Evolutionary conservation across 2,888 invertebrate genomes (phyloP), one percentile per base, ranked within the genome.

Genomic region (Drosophila histrio): DNA sequence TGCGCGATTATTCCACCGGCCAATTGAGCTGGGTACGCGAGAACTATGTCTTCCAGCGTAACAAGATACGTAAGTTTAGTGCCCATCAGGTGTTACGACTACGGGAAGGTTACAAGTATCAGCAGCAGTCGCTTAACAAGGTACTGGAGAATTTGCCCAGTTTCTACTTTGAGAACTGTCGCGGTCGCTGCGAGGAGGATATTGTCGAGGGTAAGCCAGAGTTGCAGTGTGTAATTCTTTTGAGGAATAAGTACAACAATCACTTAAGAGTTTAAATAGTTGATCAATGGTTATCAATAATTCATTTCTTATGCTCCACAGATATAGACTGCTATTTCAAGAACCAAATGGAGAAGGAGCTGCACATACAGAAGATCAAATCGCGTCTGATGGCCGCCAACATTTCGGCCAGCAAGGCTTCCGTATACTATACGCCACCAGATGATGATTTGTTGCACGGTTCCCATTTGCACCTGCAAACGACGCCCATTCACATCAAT

Each of bases 1-100:
- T 98, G 32, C 94, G 97, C 60, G 98, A 98, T 89, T 98, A 98
- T 91, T 97, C 98, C 17, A 96, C 96, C 32, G 94, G 95, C 67
- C 98, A 98, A 92, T 93, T 98, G 84, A 97, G 97, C 92, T 97
- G 97, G 95, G 97, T 98, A 77, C 94, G 98, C 68, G 98, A 98
- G 91, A 98, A 97, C 92, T 98, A 98, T 92, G 96, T 98, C 90
- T 97, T 97, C 93, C 98, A 98, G 92, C 94, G 98, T 60, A 96
- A 97, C 92, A 96, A 97, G 92, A 97, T 98, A 74, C 94, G 98
- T 47, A 98, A 98, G 92, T 98, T 98, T 92, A 97, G 98, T 92
- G 95, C 97, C 17, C 97, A 97, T 90, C 98, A 98, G 92, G 95
- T 98, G 62, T 93, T 98, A 43, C 94, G 97, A 52, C 92, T 98